Evolutionary conservation across 1,140 invertebrate genomes (phyloP).

Genomic region (Akabosia matsudoensis): DNA sequence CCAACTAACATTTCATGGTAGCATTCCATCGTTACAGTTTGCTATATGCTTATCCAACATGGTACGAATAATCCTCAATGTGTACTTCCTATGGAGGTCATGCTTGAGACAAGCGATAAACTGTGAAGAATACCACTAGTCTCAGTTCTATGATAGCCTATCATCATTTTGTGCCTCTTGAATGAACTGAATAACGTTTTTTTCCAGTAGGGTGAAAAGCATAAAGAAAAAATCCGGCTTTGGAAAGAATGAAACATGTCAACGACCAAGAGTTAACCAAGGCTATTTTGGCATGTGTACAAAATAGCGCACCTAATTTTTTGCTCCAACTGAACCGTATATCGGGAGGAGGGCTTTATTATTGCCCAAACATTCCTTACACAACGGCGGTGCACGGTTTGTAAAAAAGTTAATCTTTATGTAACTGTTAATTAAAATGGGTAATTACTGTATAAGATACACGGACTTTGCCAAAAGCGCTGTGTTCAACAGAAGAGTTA

Average conservation of each 20-base stretch:
- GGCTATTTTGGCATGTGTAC: not conserved
- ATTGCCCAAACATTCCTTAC: not conserved
- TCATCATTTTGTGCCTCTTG: not conserved
- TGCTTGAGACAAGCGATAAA: not conserved
- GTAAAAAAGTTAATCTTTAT: not conserved
- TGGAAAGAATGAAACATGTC: conserved; percentile 8
- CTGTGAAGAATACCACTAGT: not conserved
- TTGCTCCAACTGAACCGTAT: not conserved
- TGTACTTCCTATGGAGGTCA: not conserved
- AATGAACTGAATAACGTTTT: not conserved
- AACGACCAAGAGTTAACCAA: conserved; percentile 4
- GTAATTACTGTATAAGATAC: not conserved
- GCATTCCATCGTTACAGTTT: no score
- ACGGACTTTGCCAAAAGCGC: not conserved
- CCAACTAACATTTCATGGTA: no score
- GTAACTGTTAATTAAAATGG: not conserved
- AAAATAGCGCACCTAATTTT: not conserved
- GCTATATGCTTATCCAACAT: no score
- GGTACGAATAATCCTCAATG: not conserved
- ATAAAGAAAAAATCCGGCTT: not conserved
- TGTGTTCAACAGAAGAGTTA: not conserved
- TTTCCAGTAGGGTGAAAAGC: not conserved
- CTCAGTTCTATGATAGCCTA: no score
- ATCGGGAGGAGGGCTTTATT: not conserved
- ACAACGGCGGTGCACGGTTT: not conserved